These are phyloP conservation scores for Ectobius pallidus DNA, from an alignment of 2,888 invertebrate species.

Conservation along the genomic window DNA sequence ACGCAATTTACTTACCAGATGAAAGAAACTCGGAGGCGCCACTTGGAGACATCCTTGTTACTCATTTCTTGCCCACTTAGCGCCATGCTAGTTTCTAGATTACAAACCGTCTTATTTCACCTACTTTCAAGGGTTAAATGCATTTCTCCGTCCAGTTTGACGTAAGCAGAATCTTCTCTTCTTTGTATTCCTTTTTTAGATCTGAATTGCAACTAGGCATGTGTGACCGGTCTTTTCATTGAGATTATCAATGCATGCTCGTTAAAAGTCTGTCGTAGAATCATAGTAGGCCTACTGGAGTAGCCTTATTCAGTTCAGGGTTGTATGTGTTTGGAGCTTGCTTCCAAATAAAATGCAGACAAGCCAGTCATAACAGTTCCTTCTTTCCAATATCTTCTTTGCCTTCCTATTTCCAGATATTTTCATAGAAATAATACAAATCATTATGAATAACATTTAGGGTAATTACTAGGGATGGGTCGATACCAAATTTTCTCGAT, in stretches of 20 bases:
- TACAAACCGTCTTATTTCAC: not conserved
- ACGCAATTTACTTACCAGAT: slow-evolving; percentile 10
- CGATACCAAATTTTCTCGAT: too few relatives aligned
- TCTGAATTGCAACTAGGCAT: too few relatives aligned
- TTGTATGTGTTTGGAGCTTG: too few relatives aligned
- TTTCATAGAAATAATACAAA: too few relatives aligned
- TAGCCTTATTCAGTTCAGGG: not conserved
- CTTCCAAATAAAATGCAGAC: too few relatives aligned
- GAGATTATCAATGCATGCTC: not conserved
- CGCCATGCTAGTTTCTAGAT: not conserved
- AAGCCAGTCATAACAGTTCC: too few relatives aligned
- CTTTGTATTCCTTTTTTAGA: not conserved
- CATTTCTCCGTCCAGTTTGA: slow-evolving; percentile 8
- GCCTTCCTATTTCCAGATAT: too few relatives aligned
- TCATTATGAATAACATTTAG: too few relatives aligned
- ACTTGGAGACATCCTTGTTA: slow-evolving; percentile 7
- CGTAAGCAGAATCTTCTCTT: slow-evolving; percentile 11
- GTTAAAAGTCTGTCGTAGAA: too few relatives aligned
- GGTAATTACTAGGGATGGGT: too few relatives aligned
- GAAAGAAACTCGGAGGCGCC: slow-evolving; percentile 1
- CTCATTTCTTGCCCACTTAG: slow-evolving; percentile 12
- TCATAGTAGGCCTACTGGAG: too few relatives aligned
- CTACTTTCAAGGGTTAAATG: slow-evolving; percentile 1
- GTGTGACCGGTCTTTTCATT: not conserved
- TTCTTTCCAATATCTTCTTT: too few relatives aligned